Evolutionary conservation across 1,140 invertebrate species (phyloP).

Genomic region (Pseudomyrmex pallidus): DNA sequence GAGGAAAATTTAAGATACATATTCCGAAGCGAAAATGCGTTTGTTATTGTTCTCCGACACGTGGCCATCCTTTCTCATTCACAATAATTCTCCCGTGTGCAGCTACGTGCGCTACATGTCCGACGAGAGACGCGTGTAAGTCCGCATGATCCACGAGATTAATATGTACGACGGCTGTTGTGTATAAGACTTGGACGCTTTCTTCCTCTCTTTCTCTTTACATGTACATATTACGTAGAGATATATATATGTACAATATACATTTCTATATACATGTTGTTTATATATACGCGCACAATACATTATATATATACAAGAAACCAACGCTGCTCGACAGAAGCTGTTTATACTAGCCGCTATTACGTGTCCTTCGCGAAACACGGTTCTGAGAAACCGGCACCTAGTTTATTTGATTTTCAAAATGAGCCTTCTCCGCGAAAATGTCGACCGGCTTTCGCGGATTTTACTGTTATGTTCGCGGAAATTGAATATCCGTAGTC

Average conservation of each 20-base stretch:
- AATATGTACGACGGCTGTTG: constrained; percentile 23
- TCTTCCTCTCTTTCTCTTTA: no score
- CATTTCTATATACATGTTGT: no score
- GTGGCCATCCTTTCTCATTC: constrained; percentile 26
- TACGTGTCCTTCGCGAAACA: not conserved
- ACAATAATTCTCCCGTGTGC: not conserved
- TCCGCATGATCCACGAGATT: constrained; percentile 29
- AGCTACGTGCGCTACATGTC: not conserved
- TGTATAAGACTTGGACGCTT: not conserved
- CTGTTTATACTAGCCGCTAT: constrained; percentile 33
- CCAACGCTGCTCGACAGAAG: constrained; percentile 14
- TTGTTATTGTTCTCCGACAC: not conserved
- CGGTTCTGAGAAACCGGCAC: constrained; percentile 1
- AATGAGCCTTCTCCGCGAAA: constrained; percentile 27
- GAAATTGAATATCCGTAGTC: constrained; percentile 31
- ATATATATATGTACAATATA: no score
- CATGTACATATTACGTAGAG: no score
- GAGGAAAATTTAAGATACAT: not conserved
- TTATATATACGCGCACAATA: no score
- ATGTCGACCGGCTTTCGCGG: not conserved
- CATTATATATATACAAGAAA: not conserved
- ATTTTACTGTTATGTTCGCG: constrained; percentile 20
- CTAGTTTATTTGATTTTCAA: constrained; percentile 54
- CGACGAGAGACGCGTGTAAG: constrained; percentile 10
- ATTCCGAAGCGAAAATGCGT: not conserved